These are phyloP conservation scores for Eupithecia subumbrata DNA, from an alignment of 2,888 invertebrate genomes.

Conservation along the genomic window DNA sequence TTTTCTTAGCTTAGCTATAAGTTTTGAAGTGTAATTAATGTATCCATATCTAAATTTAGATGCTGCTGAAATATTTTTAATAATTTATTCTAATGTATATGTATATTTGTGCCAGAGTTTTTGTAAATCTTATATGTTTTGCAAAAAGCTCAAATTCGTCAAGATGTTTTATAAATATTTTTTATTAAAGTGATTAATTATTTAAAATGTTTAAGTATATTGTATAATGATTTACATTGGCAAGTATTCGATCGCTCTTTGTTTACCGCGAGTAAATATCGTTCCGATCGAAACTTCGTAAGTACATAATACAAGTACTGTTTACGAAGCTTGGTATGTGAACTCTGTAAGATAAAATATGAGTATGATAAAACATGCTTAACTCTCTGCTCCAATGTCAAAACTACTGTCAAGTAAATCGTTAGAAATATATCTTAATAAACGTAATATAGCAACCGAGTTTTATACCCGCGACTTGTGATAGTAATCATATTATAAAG, in stretches of 20 bases:
- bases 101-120: neutral
- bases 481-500: slow-evolving; percentile 34
- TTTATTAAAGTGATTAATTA: neutral
- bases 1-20: slow-evolving; percentile 8
- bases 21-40: neutral
- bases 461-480: slow-evolving; percentile 64
- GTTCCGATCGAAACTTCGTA: neutral
- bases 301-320: neutral
- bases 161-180: neutral
- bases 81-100: neutral
- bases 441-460: slow-evolving; percentile 56
- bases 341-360: neutral
- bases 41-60: neutral
- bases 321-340: neutral
- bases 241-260: neutral
- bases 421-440: neutral
- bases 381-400: neutral
- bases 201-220: neutral
- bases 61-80: neutral
- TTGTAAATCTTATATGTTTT: neutral
- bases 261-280: neutral
- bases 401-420: neutral
- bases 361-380: neutral
- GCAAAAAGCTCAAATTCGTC: neutral
- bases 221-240: neutral